phyloP scores from a whole-genome alignment of 35 echinoderm and acorn worm genomes.

The Acanthaster planci region DNA sequence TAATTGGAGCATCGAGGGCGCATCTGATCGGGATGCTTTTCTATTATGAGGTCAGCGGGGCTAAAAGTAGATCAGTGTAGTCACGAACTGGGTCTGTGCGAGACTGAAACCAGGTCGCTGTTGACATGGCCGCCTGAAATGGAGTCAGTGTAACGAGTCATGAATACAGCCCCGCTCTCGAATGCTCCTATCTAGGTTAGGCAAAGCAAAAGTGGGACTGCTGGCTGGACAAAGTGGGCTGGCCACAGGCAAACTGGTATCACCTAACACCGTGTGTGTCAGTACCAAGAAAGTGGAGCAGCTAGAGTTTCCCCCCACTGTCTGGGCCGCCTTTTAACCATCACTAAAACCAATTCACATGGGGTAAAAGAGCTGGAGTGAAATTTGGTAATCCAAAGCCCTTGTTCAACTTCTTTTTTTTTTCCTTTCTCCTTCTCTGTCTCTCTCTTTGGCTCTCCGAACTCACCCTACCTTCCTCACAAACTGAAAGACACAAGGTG shows the following conservation, averaged over 20 bases:
- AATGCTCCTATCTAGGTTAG: conserved; percentile 57
- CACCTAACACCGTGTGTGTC: conserved; percentile 48
- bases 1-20: conserved; percentile 55
- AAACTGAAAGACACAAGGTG: not conserved
- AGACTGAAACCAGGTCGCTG: conserved; percentile 45
- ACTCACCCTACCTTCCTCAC: not conserved
- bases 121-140: conserved; percentile 65
- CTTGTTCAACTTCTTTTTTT: not conserved
- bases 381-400: not conserved
- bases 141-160: conserved; percentile 61
- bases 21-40: conserved; percentile 59
- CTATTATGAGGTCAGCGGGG: conserved; percentile 65
- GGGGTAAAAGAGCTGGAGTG: not conserved
- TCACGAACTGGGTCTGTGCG: conserved; percentile 57
- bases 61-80: conserved; percentile 59
- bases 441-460: not conserved
- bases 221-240: conserved; percentile 44
- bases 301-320: conserved; percentile 38
- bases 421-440: too few species aligned
- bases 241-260: conserved; percentile 59
- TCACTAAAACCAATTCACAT: conserved; percentile 28
- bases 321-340: conserved; percentile 27
- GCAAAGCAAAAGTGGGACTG: conserved; percentile 52
- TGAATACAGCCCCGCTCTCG: conserved; percentile 29
- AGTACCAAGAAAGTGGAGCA: conserved; percentile 9